Percentiles rank a stretch among this genome's conserved stretches.
phyloP scores from a whole-genome alignment of 2,888 invertebrate genomes.

The Toxonevra muliebris region DNA sequence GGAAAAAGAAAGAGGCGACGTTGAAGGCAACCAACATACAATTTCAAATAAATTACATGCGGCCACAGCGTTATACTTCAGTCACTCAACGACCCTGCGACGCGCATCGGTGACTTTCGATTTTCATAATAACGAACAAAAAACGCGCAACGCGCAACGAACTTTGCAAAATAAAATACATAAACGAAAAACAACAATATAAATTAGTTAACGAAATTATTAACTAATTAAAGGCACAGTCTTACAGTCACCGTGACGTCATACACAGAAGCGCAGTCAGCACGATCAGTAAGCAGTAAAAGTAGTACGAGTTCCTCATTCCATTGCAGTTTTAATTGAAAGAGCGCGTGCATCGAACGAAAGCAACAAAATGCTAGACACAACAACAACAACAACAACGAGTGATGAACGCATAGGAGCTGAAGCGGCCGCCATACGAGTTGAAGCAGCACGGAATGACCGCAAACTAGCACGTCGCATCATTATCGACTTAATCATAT shows the following conservation, averaged over 20 bases:
- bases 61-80: constrained; percentile 24
- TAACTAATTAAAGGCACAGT: background rate
- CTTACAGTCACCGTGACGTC: no score
- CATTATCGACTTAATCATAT: constrained; percentile 49
- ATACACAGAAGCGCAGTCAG: background rate
- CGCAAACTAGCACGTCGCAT: constrained; percentile 44
- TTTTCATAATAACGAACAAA: background rate
- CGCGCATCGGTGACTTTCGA: constrained; percentile 36
- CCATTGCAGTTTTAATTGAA: background rate
- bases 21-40: no score
- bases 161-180: background rate
- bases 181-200: background rate
- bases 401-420: background rate
- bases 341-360: background rate
- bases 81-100: constrained; percentile 38
- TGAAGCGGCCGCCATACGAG: background rate
- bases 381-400: background rate
- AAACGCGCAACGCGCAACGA: background rate
- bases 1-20: no score
- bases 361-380: background rate
- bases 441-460: constrained; percentile 25
- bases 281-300: background rate
- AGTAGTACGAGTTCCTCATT: background rate
- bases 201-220: background rate
- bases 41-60: constrained; percentile 35